Percentiles rank a stretch among this genome's conserved stretches.
Evolutionary conservation across 2,113 vertebrate genomes (phyloP).

Genomic region (Phocoena phocoena): DNA sequence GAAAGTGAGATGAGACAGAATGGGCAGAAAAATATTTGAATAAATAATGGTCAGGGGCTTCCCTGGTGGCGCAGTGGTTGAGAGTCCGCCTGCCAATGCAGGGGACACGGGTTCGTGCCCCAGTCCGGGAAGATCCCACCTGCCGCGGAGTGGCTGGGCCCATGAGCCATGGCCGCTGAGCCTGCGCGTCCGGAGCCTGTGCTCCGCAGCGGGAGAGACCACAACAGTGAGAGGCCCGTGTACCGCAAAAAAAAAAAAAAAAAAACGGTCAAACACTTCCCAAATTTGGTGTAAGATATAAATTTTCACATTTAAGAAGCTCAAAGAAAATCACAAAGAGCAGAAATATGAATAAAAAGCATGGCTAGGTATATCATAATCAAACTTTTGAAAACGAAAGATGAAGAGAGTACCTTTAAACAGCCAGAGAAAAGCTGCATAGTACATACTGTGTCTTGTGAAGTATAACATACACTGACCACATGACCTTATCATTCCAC

Average conservation of each 20-base stretch:
- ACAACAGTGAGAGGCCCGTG: no score
- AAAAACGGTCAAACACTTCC: not conserved
- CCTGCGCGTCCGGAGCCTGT: no score
- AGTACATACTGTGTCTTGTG: not conserved
- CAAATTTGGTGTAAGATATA: not conserved
- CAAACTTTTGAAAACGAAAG: not conserved
- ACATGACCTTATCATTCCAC: not conserved
- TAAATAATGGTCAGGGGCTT: not conserved
- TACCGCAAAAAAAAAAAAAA: not conserved
- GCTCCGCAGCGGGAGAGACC: no score
- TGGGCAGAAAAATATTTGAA: not conserved
- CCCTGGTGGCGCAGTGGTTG: no score
- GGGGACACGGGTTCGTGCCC: no score
- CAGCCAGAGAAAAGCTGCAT: not conserved
- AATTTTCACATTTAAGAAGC: not conserved
- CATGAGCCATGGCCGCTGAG: no score
- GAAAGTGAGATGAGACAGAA: not conserved
- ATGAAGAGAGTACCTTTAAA: not conserved
- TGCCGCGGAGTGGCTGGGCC: no score
- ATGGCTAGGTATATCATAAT: no score
- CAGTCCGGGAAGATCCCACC: no score
- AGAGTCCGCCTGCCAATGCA: no score
- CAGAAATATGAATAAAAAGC: not conserved
- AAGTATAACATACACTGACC: not conserved
- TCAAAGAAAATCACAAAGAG: not conserved